phyloP scores from a whole-genome alignment of 2,888 invertebrate species.

The Rotaria macrura region DNA sequence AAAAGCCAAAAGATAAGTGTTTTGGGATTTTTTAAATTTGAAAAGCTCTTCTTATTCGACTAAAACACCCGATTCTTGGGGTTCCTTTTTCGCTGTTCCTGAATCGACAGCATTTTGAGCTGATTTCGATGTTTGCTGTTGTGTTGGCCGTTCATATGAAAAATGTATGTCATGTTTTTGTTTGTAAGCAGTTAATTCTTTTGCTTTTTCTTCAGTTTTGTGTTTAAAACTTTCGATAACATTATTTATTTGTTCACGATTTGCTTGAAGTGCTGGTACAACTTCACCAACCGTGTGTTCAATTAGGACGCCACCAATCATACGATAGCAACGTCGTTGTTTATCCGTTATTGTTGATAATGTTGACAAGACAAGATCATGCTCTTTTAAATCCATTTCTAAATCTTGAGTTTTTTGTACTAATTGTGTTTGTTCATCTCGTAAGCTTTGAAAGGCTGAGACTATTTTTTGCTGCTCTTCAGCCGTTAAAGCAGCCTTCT shows the following conservation, averaged over 20 bases:
- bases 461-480: conserved; percentile 63
- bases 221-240: not conserved
- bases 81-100: not conserved
- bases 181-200: not conserved
- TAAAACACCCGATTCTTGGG: not conserved
- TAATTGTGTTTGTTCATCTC: conserved; percentile 73
- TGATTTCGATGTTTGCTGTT: not conserved
- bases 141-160: not conserved
- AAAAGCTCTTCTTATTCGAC: not conserved
- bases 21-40: not conserved
- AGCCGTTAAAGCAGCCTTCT: conserved; percentile 20
- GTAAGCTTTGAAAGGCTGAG: conserved; percentile 71
- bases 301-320: conserved; percentile 83
- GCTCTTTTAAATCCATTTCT: conserved; percentile 85
- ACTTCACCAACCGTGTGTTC: conserved; percentile 83
- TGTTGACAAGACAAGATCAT: conserved; percentile 91
- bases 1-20: not conserved
- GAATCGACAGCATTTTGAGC: not conserved
- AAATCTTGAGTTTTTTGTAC: conserved; percentile 79
- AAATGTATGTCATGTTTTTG: conserved; percentile 9
- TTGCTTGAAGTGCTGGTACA: conserved; percentile 68
- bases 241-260: conserved; percentile 60
- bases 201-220: not conserved
- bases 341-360: conserved; percentile 67
- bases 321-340: conserved; percentile 74